Evolutionary conservation across 2,888 invertebrate species (phyloP), one percentile per base, ranked within the genome.

Genomic region (Tineola bisselliella): DNA sequence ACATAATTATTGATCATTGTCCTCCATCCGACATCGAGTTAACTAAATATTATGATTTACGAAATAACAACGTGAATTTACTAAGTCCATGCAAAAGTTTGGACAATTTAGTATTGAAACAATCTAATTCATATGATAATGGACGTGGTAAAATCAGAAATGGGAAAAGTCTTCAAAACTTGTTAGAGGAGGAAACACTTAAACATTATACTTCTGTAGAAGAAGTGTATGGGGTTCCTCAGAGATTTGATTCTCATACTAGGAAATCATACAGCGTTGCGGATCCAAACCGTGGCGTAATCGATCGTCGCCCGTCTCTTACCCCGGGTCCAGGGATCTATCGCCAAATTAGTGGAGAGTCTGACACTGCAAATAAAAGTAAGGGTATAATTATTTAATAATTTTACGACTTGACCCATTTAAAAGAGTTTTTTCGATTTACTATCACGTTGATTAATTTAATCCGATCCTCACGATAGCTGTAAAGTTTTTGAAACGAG

Each of bases 51-150:
- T 75, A 77, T 64, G 83, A 84, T 63, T 65, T 81, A 31, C 74
- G 77, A 63, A 87, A 87, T 66, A 84, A 86, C 67, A 84, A 87
- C 62, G 65, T 79, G n/a, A 63, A 72, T 33, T 65, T 74, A 6
- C 68, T 86, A 58, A 69, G 76, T 52, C 74, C 86, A 0, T 87
- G 86, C 62, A 88, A 87, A 69, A 88, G 88, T 70, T 79, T 87
- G 64, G 87, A 88, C 66, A 87, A 87, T 65, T 74, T 88, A 64
- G 80, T 79, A n/a, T 65, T 77, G 19, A 79, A 73, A 64, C 73
- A 75, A 10, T 65, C 66, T 0, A 77, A 72, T 63, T 76, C 66
- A 61, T 19, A 48, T 18, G 72, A 70, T 38, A 70, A 71, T 31
- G 64, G 64, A 13, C 75, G 69, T 64, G 72, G 74, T 57, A 73